These are phyloP conservation scores for Hybos culiciformis DNA, from an alignment of 2,888 invertebrate species.

Conservation along the genomic window DNA sequence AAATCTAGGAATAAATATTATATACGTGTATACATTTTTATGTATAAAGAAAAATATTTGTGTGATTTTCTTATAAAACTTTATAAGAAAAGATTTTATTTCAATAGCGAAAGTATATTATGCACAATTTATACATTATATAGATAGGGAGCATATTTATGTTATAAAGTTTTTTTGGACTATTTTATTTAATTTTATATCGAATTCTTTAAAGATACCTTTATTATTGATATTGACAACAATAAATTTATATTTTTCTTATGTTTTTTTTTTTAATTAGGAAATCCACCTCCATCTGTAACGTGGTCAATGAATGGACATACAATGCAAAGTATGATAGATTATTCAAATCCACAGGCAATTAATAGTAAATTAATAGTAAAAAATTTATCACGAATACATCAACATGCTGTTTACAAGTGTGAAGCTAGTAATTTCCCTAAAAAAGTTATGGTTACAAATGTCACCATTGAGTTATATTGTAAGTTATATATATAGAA, in stretches of 20 bases:
- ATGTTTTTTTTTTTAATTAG: slow-evolving; percentile 34
- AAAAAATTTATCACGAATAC: slow-evolving; percentile 48
- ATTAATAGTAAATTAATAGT: slow-evolving; percentile 47
- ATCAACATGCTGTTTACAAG: slow-evolving; percentile 59
- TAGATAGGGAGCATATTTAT: too few species aligned
- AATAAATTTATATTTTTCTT: not conserved
- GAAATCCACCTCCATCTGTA: slow-evolving; percentile 56
- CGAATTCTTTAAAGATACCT: too few species aligned
- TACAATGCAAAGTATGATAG: slow-evolving; percentile 34
- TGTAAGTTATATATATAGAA: slow-evolving; percentile 42
- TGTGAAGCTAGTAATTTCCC: slow-evolving; percentile 60
- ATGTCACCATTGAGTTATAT: slow-evolving; percentile 60
- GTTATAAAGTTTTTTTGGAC: too few species aligned
- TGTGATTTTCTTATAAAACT: too few species aligned
- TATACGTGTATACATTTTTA: too few species aligned
- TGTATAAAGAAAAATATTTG: too few species aligned
- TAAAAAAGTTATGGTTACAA: slow-evolving; percentile 48
- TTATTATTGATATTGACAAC: not conserved
- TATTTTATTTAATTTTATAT: too few species aligned
- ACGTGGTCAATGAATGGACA: slow-evolving; percentile 61
- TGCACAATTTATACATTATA: too few species aligned
- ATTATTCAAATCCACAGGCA: slow-evolving; percentile 35
- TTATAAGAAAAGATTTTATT: too few species aligned
- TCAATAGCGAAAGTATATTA: too few species aligned
- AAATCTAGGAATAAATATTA: too few species aligned